Percentiles rank a stretch among this genome's conserved stretches.
These are phyloP conservation scores for Pedetes capensis DNA, from an alignment of 2,113 vertebrate genomes.

Conservation along the genomic window DNA sequence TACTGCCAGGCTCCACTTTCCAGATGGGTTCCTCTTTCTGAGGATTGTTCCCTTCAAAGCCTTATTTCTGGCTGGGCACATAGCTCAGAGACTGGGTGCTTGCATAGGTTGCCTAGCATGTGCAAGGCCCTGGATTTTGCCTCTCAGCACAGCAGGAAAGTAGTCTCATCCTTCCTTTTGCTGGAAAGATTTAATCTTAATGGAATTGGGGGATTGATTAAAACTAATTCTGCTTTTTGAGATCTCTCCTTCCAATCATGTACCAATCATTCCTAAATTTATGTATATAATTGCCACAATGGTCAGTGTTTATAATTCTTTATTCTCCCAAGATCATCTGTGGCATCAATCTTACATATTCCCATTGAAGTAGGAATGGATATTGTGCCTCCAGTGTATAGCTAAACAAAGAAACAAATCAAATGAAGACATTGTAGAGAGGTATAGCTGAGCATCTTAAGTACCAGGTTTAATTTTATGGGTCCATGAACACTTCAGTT, in stretches of 20 bases:
- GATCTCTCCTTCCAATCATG: not conserved
- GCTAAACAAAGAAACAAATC: not conserved
- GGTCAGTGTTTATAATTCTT: not conserved
- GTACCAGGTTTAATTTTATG: not conserved
- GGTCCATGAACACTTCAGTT: not conserved
- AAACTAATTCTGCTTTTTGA: not conserved
- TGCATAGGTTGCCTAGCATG: too few species aligned
- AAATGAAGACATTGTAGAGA: not conserved
- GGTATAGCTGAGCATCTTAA: not conserved
- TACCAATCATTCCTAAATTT: not conserved
- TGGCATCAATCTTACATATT: not conserved
- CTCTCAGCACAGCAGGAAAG: too few species aligned
- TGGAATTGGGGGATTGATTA: not conserved
- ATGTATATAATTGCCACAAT: not conserved
- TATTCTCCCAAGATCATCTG: not conserved
- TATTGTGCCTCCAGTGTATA: not conserved
- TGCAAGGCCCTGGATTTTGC: too few species aligned
- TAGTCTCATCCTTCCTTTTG: not conserved
- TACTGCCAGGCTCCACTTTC: not conserved
- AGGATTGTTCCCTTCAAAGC: not conserved
- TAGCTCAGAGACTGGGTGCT: too few species aligned
- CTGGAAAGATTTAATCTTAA: not conserved
- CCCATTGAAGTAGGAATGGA: not conserved
- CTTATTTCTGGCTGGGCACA: too few species aligned
- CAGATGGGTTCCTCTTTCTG: not conserved